These are phyloP conservation scores for Mongoloraphidia duomilia DNA, from an alignment of 2,888 invertebrate species.

Conservation along the genomic window DNA sequence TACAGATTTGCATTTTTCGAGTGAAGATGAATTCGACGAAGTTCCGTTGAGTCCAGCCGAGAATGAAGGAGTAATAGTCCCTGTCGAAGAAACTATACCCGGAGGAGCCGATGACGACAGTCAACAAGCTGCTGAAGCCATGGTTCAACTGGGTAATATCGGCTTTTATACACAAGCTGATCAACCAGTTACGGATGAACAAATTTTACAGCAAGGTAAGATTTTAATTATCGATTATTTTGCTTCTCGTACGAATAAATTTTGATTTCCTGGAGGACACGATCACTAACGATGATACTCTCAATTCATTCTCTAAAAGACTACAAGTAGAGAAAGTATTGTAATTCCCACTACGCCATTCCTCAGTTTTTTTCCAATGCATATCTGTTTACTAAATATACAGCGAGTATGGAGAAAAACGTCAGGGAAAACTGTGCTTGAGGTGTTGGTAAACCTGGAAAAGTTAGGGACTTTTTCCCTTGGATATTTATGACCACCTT, in stretches of 20 bases:
- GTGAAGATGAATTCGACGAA: constrained; percentile 53
- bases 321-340: too few relatives aligned
- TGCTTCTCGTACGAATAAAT: background rate
- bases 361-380: too few relatives aligned
- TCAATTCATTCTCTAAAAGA: too few relatives aligned
- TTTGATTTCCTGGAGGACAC: too few relatives aligned
- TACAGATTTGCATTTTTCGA: constrained; percentile 53
- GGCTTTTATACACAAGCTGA: constrained; percentile 40
- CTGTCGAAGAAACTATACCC: constrained; percentile 25
- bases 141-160: constrained; percentile 57
- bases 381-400: too few relatives aligned
- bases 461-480: too few relatives aligned
- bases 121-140: constrained; percentile 61
- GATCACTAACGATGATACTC: background rate
- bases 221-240: background rate
- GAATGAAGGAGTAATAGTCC: constrained; percentile 29
- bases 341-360: too few relatives aligned
- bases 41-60: constrained; percentile 40
- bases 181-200: constrained; percentile 15
- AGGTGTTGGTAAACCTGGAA: too few relatives aligned
- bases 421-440: too few relatives aligned
- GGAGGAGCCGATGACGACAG: constrained; percentile 24
- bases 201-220: constrained; percentile 23
- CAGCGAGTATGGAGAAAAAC: too few relatives aligned
- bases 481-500: too few relatives aligned